These are phyloP conservation scores for Anser brachyrhynchus DNA, from an alignment of 2,113 vertebrate genomes.

Conservation along the genomic window DNA sequence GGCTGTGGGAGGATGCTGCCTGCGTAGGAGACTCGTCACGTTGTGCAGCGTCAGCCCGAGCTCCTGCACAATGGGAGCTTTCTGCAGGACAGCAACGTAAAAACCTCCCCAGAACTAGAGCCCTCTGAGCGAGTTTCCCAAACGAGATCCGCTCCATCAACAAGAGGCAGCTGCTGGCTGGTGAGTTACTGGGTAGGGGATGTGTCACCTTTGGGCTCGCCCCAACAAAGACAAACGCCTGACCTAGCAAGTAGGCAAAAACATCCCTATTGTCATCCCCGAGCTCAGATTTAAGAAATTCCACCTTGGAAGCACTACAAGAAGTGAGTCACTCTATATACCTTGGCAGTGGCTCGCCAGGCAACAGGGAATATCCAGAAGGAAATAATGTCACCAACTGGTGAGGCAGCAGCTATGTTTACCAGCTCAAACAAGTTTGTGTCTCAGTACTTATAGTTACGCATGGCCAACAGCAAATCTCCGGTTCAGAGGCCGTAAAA, in stretches of 20 bases:
- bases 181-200: background rate
- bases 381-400: conserved; percentile 53
- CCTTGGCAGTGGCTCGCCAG: conserved; percentile 40
- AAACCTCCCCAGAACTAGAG: conserved; percentile 9
- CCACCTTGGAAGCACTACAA: conserved; percentile 36
- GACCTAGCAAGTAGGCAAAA: background rate
- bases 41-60: conserved; percentile 28
- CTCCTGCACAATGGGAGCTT: conserved; percentile 43
- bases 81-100: background rate
- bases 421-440: background rate
- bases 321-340: conserved; percentile 58
- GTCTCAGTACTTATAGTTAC: background rate
- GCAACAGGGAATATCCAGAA: conserved; percentile 50
- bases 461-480: background rate
- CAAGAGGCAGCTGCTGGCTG: background rate
- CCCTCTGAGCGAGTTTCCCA: background rate
- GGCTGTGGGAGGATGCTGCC: conserved; percentile 43
- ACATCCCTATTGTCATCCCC: conserved; percentile 25
- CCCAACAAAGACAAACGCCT: background rate
- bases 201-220: background rate
- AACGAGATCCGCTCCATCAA: background rate
- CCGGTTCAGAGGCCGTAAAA: background rate
- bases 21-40: background rate
- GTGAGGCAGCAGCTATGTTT: conserved; percentile 48
- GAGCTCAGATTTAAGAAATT: background rate